Base-by-base conservation (phyloP, 1,140 invertebrate genomes). In the Caerostris extrusa region DNA sequence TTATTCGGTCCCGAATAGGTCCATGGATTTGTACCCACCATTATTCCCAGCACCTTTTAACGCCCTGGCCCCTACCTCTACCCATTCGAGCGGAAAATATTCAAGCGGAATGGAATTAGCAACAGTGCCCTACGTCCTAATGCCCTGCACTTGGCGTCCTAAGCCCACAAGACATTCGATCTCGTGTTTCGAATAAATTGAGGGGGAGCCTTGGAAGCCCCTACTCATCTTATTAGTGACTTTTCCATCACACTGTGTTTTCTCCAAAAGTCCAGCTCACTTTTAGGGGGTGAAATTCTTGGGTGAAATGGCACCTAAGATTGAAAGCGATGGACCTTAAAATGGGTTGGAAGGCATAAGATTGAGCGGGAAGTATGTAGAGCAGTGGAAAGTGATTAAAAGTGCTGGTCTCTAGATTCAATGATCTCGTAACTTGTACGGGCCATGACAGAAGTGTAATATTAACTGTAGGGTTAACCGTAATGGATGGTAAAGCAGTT, bases 141-240 rank as follows among this genome's bases (percentile, higher is more conserved):
- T n/a, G n/a, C n/a, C n/a, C n/a, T n/a, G n/a, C n/a, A n/a, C n/a
- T n/a, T n/a, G n/a, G n/a, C n/a, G n/a, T n/a, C n/a, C n/a, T n/a
- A n/a, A n/a, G n/a, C n/a, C n/a, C n/a, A n/a, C n/a, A n/a, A n/a
- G n/a, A n/a, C n/a, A n/a, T n/a, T n/a, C n/a, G n/a, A n/a, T n/a
- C n/a, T n/a, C n/a, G n/a, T n/a, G n/a, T n/a, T n/a, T n/a, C n/a
- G n/a, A n/a, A n/a, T n/a, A n/a, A n/a, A n/a, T n/a, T n/a, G n/a
- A n/a, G n/a, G n/a, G 69, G 10, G 34, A 12, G 69, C 34, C 50
- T 19, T 19, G 7, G 10, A 71, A 71, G n/a, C n/a, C 69, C 5
- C 19, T 19, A 10, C 69, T 77, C 69, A 77, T 77, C 69, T 77
- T 77, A 77, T 77, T 53, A 50, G 50, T 50, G 69, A 77, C 69